Percentiles rank a stretch among this genome's conserved stretches.
phyloP scores from a whole-genome alignment of 2,113 vertebrate species.

The Rhinolophus sinicus region DNA sequence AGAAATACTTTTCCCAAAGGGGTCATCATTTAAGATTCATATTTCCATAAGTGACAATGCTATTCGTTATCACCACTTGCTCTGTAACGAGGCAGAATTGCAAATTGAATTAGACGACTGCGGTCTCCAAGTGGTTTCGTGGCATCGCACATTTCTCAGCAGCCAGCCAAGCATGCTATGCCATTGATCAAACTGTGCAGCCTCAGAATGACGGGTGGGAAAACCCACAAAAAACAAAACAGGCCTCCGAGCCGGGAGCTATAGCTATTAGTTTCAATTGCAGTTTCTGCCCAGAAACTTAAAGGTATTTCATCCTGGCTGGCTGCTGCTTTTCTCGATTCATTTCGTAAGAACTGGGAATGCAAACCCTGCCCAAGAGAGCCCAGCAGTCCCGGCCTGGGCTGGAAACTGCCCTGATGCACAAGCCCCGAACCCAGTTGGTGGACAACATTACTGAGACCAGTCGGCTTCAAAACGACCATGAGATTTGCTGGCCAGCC shows the following conservation, averaged over 20 bases:
- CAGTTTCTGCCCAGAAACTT: conserved; percentile 19
- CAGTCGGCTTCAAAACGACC: not conserved
- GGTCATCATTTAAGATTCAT: conserved; percentile 58
- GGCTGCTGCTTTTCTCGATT: not conserved
- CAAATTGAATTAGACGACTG: conserved; percentile 7
- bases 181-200: conserved; percentile 52
- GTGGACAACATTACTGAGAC: not conserved
- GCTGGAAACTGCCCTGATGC: fast-evolving
- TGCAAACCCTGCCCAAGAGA: not conserved
- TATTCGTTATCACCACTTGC: not conserved
- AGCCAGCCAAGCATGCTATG: not conserved
- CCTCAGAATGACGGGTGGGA: conserved; percentile 1
- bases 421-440: not conserved
- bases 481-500: not conserved
- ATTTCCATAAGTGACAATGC: conserved; percentile 58
- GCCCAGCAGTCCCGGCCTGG: fast-evolving
- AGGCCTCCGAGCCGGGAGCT: conserved; percentile 21
- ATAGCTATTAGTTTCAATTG: conserved; percentile 75
- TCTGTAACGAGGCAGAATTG: not conserved
- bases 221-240: not conserved
- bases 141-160: not conserved
- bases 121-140: not conserved
- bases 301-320: not conserved
- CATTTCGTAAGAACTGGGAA: not conserved
- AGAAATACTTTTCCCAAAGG: conserved; percentile 70